These are phyloP conservation scores for Anorthoa munda DNA, from an alignment of 2,888 invertebrate genomes.

Conservation along the genomic window DNA sequence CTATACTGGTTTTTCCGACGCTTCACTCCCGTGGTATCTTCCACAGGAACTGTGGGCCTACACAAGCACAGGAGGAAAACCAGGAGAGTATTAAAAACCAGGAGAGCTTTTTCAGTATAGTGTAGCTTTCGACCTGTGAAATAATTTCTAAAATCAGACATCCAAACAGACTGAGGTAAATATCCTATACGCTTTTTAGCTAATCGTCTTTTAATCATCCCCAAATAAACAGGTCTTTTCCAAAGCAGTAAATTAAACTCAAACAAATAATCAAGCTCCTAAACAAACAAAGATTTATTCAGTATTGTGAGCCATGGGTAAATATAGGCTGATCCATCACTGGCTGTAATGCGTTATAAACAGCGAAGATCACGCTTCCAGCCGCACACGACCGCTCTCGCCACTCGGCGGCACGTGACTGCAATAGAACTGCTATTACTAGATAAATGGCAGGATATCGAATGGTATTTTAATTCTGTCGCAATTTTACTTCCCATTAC, in stretches of 20 bases:
- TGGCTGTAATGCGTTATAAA: conserved; percentile 42
- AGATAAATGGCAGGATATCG: conserved; percentile 26
- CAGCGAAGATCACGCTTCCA: conserved; percentile 18
- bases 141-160: no score
- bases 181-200: not conserved
- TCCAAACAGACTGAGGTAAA: not conserved
- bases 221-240: not conserved
- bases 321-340: conserved; percentile 27
- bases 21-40: not conserved
- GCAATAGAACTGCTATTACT: conserved; percentile 32
- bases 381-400: not conserved
- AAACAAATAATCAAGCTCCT: not conserved
- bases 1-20: not conserved
- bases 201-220: not conserved
- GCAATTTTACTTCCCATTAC: conserved; percentile 39
- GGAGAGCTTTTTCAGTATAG: no score
- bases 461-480: not conserved
- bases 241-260: not conserved
- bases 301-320: conserved; percentile 2
- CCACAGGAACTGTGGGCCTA: not conserved
- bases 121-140: no score
- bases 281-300: conserved; percentile 18
- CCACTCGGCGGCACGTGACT: conserved; percentile 34
- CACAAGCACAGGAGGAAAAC: no score
- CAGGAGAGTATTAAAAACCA: no score